Conservation (phyloP, 1,140 invertebrate genomes). For the Caenorhabditis inopinata region DNA sequence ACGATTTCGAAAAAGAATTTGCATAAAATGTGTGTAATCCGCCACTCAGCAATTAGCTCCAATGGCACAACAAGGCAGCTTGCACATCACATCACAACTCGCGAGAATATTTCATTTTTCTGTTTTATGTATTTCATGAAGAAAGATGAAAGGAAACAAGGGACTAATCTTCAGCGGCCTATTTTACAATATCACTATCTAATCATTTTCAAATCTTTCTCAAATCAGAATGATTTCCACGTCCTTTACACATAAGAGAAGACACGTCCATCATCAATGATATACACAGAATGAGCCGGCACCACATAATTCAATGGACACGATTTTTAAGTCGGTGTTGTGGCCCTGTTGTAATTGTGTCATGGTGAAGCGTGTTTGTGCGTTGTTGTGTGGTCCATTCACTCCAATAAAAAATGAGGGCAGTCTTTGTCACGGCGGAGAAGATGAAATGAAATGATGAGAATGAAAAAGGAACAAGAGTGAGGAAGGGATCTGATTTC, state of each 20-base stretch:
- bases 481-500: neutral
- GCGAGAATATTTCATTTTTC: neutral
- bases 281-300: conserved; percentile 5
- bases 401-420: neutral
- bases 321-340: conserved; percentile 10
- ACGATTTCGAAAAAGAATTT: neutral
- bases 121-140: neutral
- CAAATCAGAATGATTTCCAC: neutral
- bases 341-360: neutral
- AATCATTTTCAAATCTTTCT: conserved; percentile 18
- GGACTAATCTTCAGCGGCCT: neutral
- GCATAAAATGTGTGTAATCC: neutral
- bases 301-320: conserved; percentile 32
- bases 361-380: neutral
- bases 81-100: no score
- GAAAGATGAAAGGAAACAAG: no score
- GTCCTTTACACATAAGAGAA: no score
- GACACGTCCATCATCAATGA: neutral
- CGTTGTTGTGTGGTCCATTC: no score
- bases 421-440: neutral
- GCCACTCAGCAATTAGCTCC: no score
- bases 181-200: neutral
- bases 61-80: no score
- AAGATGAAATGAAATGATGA: neutral
- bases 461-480: neutral